phyloP scores from a whole-genome alignment of 2,797 vertebrate genomes.

The Alauda arvensis region DNA sequence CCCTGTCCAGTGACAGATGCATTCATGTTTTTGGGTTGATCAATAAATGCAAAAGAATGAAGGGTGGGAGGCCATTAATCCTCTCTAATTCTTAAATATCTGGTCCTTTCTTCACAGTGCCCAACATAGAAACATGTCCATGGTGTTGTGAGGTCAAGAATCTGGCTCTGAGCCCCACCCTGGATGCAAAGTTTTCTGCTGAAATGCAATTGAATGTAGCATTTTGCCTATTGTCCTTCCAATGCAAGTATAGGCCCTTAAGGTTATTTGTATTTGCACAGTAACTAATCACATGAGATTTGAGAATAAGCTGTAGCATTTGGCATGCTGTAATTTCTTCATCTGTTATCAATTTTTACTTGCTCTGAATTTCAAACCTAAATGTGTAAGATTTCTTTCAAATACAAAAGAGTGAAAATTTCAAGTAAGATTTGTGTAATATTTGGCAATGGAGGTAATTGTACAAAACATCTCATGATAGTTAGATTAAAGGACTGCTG shows the following conservation, averaged over 20 bases:
- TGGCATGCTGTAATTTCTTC: not conserved
- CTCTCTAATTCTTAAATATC: not conserved
- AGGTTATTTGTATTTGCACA: not conserved
- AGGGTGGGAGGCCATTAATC: not conserved
- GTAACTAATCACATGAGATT: not conserved
- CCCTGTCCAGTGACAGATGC: not conserved
- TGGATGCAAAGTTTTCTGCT: not conserved
- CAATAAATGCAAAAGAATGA: not conserved
- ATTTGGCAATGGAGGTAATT: not conserved
- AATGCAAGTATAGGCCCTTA: not conserved
- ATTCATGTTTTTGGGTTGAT: not conserved
- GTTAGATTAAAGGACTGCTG: not conserved
- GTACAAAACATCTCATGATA: not conserved
- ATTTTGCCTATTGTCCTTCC: not conserved
- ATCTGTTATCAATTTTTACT: not conserved
- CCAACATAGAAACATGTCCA: accelerated
- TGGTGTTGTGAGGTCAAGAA: not conserved
- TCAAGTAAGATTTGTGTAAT: not conserved
- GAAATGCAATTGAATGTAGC: not conserved
- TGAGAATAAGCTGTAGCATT: not conserved
- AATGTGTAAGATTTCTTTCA: not conserved
- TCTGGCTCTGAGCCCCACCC: not conserved
- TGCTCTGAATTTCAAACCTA: not conserved
- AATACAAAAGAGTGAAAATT: not conserved
- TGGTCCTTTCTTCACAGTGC: not conserved